These are phyloP conservation scores for Otolemur garnettii DNA, from an alignment of 2,113 vertebrate genomes.

Conservation along the genomic window DNA sequence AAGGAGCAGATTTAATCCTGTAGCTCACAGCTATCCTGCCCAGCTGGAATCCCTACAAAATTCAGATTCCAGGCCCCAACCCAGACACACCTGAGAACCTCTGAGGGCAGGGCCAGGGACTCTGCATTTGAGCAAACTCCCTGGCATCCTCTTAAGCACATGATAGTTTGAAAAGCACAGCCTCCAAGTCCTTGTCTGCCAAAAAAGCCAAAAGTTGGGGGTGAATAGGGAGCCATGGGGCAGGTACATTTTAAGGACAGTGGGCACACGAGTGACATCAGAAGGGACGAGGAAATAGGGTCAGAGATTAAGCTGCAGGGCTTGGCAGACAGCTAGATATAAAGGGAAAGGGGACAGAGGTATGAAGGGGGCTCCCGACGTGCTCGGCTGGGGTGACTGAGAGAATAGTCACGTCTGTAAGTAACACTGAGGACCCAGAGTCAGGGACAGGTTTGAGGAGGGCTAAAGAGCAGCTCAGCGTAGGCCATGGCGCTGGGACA, in stretches of 20 bases:
- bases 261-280: not conserved
- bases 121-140: too few species aligned
- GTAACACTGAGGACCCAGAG: not conserved
- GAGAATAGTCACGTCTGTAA: not conserved
- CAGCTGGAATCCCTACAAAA: not conserved
- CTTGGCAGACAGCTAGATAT: not conserved
- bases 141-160: not conserved
- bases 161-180: not conserved
- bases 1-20: not conserved
- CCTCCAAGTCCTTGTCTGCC: not conserved
- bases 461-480: not conserved
- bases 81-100: not conserved
- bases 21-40: fast-evolving
- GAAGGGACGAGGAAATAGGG: not conserved
- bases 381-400: not conserved
- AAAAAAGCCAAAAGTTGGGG: not conserved
- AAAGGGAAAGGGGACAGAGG: not conserved
- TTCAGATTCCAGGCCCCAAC: not conserved
- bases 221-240: too few species aligned
- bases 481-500: fast-evolving
- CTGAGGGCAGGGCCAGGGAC: too few species aligned
- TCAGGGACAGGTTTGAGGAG: not conserved
- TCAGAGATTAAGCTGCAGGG: too few species aligned
- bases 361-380: too few species aligned
- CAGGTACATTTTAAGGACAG: too few species aligned